A percentile compares a stretch with the other conserved stretches of the same genome.
Conservation (phyloP, 2,888 invertebrate species). For the Temnothorax rugatulus region DNA sequence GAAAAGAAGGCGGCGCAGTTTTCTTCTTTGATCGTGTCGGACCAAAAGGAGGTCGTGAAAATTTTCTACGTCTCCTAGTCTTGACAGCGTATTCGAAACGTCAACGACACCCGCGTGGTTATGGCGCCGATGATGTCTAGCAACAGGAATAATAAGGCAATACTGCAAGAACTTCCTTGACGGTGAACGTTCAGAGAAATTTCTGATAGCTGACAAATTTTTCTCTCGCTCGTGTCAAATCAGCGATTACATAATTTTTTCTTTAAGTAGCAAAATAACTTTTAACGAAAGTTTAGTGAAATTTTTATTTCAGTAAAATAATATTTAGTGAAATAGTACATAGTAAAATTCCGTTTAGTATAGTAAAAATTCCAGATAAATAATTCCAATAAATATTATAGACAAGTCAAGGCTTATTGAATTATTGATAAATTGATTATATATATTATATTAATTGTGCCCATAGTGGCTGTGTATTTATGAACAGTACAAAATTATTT, state of each 20-base stretch:
- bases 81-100: constrained; percentile 40
- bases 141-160: constrained; percentile 5
- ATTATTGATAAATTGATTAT: constrained; percentile 1
- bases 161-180: constrained; percentile 13
- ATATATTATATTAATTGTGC: background rate
- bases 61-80: constrained; percentile 16
- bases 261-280: background rate
- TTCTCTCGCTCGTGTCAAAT: constrained; percentile 14
- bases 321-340: background rate
- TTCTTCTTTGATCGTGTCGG: background rate
- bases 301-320: background rate
- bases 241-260: background rate
- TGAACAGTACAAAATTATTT: background rate
- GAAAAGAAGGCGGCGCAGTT: background rate
- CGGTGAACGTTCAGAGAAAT: background rate
- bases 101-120: constrained; percentile 15
- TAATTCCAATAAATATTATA: background rate
- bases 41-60: background rate
- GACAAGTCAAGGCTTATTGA: background rate
- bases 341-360: background rate
- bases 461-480: background rate
- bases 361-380: background rate
- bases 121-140: background rate
- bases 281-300: background rate
- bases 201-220: constrained; percentile 26